Evolutionary conservation across 2,888 invertebrate species (phyloP).

Genomic region (Pilophorus perplexus): DNA sequence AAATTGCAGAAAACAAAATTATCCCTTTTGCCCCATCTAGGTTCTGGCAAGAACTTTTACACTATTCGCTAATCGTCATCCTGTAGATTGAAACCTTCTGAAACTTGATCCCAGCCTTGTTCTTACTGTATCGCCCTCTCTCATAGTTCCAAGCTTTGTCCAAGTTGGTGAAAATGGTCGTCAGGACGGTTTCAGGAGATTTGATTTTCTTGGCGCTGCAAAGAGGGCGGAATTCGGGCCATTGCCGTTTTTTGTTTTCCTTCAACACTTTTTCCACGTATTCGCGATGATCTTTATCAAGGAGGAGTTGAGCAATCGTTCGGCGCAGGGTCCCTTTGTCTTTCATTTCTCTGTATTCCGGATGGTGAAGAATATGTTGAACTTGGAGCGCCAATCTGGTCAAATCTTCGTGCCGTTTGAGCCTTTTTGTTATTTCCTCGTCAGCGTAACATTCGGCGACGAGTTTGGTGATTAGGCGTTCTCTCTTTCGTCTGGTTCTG

Average conservation of each 20-base stretch:
- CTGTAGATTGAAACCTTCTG: too few relatives aligned
- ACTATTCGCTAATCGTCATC: too few relatives aligned
- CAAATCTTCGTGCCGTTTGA: slow-evolving; percentile 8
- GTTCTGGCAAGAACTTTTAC: too few relatives aligned
- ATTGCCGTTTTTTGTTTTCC: not conserved
- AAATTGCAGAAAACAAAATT: too few relatives aligned
- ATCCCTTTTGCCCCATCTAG: too few relatives aligned
- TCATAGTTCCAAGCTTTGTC: slow-evolving; percentile 8
- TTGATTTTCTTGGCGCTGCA: not conserved
- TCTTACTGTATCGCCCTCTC: not conserved
- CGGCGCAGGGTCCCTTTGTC: not conserved
- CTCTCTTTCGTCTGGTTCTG: not conserved
- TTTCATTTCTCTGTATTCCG: slow-evolving; percentile 2
- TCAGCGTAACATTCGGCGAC: not conserved
- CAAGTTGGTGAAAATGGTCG: not conserved
- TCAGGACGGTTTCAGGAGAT: not conserved
- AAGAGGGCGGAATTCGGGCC: slow-evolving; percentile 3
- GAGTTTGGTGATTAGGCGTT: not conserved
- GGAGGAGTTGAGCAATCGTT: slow-evolving; percentile 3
- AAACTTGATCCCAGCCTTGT: not conserved
- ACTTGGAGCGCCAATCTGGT: not conserved
- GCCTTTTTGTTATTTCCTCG: not conserved
- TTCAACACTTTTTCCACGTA: slow-evolving; percentile 5
- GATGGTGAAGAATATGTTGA: not conserved
- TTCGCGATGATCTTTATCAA: not conserved